These are phyloP conservation scores for Drosophila colorata DNA, from an alignment of 2,888 invertebrate genomes.

Conservation along the genomic window DNA sequence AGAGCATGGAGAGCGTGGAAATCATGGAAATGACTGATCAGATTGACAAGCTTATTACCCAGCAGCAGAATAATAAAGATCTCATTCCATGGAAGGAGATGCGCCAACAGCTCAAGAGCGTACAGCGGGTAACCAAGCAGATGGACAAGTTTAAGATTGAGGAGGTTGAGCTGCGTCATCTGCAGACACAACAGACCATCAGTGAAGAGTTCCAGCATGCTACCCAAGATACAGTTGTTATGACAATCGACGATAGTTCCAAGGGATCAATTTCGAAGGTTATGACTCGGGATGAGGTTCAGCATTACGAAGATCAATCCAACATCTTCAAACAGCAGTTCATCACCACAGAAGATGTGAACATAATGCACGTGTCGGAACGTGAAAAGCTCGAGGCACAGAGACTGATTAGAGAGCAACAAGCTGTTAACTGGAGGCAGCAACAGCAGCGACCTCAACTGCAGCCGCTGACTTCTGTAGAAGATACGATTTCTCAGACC, in stretches of 20 bases:
- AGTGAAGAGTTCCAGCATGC: constrained; percentile 86
- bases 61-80: constrained; percentile 79
- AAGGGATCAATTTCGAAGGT: constrained; percentile 81
- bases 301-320: constrained; percentile 74
- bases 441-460: constrained; percentile 68
- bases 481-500: constrained; percentile 70
- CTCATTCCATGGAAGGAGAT: constrained; percentile 84
- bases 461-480: constrained; percentile 73
- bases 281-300: constrained; percentile 80
- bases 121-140: constrained; percentile 85
- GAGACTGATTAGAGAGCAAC: constrained; percentile 77
- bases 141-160: constrained; percentile 85
- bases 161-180: constrained; percentile 85
- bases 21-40: constrained; percentile 85
- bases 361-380: constrained; percentile 83
- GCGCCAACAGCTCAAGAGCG: constrained; percentile 84
- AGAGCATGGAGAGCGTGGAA: constrained; percentile 84
- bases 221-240: constrained; percentile 87
- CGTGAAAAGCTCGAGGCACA: constrained; percentile 83
- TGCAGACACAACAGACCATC: constrained; percentile 72
- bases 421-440: constrained; percentile 83
- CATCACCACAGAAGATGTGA: constrained; percentile 82
- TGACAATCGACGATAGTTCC: constrained; percentile 85
- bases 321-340: constrained; percentile 78
- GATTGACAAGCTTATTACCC: constrained; percentile 83